These are phyloP conservation scores for Tragelaphus strepsiceros DNA, from an alignment of 2,113 vertebrate genomes.

Conservation along the genomic window DNA sequence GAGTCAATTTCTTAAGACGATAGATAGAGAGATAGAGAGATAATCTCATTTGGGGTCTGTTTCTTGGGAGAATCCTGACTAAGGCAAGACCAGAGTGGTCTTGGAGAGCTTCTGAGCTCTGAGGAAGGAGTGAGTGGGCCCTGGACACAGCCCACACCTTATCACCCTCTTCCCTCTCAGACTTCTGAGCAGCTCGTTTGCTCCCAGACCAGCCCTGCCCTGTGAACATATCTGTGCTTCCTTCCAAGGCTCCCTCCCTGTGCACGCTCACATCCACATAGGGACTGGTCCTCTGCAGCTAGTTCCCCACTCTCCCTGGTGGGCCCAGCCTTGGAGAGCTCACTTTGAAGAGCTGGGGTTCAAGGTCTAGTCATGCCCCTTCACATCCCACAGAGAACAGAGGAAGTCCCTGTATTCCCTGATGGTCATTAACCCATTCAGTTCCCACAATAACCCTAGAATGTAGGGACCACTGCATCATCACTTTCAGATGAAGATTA, in stretches of 20 bases:
- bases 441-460: not conserved
- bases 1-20: not conserved
- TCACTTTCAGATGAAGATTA: not conserved
- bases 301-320: not conserved
- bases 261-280: not conserved
- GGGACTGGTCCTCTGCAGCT: not conserved
- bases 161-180: not conserved
- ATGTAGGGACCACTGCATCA: not conserved
- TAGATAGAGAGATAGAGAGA: not conserved
- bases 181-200: not conserved
- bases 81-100: not conserved
- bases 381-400: not conserved
- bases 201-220: not conserved
- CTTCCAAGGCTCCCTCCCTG: not conserved
- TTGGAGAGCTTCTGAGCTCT: not conserved
- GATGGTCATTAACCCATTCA: not conserved
- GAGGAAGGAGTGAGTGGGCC: not conserved
- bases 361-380: not conserved
- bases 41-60: not conserved
- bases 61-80: not conserved
- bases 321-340: not conserved
- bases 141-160: not conserved
- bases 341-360: not conserved
- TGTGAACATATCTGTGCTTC: not conserved
- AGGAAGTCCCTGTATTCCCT: not conserved